Evolutionary conservation across 2,113 vertebrate species (phyloP).

Genomic region (Lethenteron camtschaticum): DNA sequence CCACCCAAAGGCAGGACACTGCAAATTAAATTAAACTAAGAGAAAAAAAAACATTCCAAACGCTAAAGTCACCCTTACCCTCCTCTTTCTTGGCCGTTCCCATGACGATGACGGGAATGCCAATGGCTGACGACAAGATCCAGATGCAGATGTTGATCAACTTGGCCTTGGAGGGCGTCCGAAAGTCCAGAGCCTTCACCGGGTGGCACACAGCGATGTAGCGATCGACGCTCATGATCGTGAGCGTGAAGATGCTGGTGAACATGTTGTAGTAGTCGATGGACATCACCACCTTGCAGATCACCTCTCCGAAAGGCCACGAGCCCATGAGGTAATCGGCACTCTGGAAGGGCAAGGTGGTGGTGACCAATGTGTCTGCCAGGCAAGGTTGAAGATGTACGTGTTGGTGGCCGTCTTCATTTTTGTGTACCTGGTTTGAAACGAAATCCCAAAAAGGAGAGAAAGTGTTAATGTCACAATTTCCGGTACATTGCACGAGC

Average conservation of each 20-base stretch:
- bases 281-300: constrained; percentile 66
- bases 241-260: constrained; percentile 91
- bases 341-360: constrained; percentile 84
- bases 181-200: constrained; percentile 65
- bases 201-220: constrained; percentile 85
- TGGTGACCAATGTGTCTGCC: constrained; percentile 65
- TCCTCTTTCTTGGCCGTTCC: constrained; percentile 38
- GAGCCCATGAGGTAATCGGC: constrained; percentile 81
- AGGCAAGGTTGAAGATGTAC: constrained; percentile 96
- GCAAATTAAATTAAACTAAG: too few species aligned
- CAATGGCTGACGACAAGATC: constrained; percentile 63
- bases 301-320: constrained; percentile 66
- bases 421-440: constrained; percentile 56
- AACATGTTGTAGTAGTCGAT: constrained; percentile 99
- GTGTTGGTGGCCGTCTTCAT: constrained; percentile 97
- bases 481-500: too few species aligned
- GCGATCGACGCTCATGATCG: constrained; percentile 96
- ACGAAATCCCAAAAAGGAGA: too few species aligned
- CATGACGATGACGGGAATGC: constrained; percentile 74
- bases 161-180: constrained; percentile 70
- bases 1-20: too few species aligned
- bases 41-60: too few species aligned
- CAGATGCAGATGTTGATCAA: constrained; percentile 86
- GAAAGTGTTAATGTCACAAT: too few species aligned
- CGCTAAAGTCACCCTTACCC: constrained; percentile 28